phyloP scores from a whole-genome alignment of 2,797 vertebrate species.

The Macropus fuliginosus region DNA sequence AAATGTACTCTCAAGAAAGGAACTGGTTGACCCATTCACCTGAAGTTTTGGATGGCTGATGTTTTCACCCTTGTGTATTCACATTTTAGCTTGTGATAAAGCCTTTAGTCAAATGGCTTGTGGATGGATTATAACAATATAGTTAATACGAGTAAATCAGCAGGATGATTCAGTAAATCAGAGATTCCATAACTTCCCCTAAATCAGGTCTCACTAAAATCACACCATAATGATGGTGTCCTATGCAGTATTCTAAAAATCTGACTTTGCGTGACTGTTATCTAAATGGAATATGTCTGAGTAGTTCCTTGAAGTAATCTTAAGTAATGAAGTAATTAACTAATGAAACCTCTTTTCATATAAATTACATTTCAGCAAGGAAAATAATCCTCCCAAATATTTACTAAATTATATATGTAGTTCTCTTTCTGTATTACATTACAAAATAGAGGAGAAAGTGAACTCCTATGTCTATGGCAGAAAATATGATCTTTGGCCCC shows the following conservation, averaged over 20 bases:
- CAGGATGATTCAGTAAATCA: background rate
- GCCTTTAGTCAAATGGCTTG: background rate
- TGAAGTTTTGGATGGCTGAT: background rate
- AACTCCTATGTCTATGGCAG: background rate
- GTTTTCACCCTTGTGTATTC: background rate
- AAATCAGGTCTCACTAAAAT: background rate
- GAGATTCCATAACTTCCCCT: background rate
- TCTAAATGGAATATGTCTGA: background rate
- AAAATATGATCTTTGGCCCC: background rate
- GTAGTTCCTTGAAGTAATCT: constrained; percentile 9
- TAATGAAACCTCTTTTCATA: constrained; percentile 20
- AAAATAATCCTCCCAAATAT: constrained; percentile 8
- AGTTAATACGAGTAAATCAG: background rate
- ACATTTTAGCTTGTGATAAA: background rate
- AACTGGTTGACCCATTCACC: background rate
- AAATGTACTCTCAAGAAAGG: background rate
- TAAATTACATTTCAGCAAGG: constrained; percentile 1
- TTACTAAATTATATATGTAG: background rate
- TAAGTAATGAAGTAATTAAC: background rate
- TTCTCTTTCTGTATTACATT: background rate
- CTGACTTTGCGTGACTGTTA: background rate
- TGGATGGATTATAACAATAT: background rate
- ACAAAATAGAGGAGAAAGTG: background rate
- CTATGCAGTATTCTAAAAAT: background rate
- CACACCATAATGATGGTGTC: background rate